Percentiles rank a stretch among this genome's conserved stretches.
phyloP scores from a whole-genome alignment of 2,888 invertebrate species.

The Eupeodes luniger region DNA sequence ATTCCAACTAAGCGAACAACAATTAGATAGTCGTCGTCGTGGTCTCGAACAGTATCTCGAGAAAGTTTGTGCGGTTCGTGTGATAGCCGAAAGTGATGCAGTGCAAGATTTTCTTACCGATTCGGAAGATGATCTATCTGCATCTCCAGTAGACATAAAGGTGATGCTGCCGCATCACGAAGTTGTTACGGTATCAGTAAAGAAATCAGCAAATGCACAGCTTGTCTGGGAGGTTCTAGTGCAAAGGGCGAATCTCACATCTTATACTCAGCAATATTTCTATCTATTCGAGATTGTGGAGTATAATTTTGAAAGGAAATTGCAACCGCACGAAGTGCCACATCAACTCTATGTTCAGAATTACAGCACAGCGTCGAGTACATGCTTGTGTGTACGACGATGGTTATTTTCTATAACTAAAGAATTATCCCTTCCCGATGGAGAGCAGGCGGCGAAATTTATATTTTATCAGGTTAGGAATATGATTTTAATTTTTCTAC shows the following conservation, averaged over 20 bases:
- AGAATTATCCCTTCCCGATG: constrained; percentile 88
- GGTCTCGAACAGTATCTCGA: constrained; percentile 99
- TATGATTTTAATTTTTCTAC: background rate
- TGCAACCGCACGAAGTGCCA: constrained; percentile 96
- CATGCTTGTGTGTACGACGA: constrained; percentile 94
- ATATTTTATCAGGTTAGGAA: constrained; percentile 92
- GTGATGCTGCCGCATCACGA: constrained; percentile 95
- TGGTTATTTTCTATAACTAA: constrained; percentile 93
- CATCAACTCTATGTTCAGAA: constrained; percentile 99
- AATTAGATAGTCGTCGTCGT: constrained; percentile 96
- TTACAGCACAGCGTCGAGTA: constrained; percentile 98
- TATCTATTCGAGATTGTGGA: constrained; percentile 98
- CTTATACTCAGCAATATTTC: constrained; percentile 94
- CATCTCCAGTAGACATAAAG: constrained; percentile 91
- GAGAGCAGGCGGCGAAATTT: constrained; percentile 91
- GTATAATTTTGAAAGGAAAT: constrained; percentile 97
- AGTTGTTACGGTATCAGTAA: constrained; percentile 94
- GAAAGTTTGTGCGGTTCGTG: constrained; percentile 98
- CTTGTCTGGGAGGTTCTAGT: constrained; percentile 95
- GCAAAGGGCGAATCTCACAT: constrained; percentile 92
- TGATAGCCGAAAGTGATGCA: constrained; percentile 98
- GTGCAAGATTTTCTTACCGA: constrained; percentile 99
- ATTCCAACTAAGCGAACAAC: constrained; percentile 98
- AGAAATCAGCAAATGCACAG: constrained; percentile 94
- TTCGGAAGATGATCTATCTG: constrained; percentile 92